Base-by-base conservation (phyloP, 2,888 invertebrate genomes). In the Drosophila picticornis region DNA sequence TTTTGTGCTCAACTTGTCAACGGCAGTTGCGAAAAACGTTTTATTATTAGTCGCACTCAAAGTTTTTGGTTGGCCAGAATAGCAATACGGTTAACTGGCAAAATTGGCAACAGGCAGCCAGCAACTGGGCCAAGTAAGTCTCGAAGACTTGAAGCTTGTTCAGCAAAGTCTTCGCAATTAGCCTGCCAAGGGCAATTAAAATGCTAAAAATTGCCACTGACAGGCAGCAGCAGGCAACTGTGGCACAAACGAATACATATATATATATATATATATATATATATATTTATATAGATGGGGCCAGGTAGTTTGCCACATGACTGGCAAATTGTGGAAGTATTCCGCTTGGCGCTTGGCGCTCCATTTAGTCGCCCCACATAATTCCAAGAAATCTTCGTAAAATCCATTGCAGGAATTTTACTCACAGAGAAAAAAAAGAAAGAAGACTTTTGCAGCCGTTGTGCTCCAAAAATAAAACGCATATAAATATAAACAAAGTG, bases 351-450 rank as follows among this genome's bases (percentile, higher is more conserved):
- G 38, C 50, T 73, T 70, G 43, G 25, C 70, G 84, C 86, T 81
- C 80, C 84, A 88, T 88, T 88, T 85, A 77, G 80, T 68, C 66
- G 77, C 72, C 65, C 74, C 80, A 80, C 81, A 81, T 81, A 86
- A 80, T 85, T 88, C 89, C 89, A 69, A 76, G 85, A 88, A 84
- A 72, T 59, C 46, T 69, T 59, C 68, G 19, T 32, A 59, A 64
- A 78, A 84, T 72, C 80, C 80, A 58, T 34, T 50, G 60, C 57
- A 48, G 36, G 43, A 56, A 46, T 36, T 40, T 51, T 25, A 29
- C 50, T 48, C 46, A 51, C 46, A 3, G n/a, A n/a, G 38, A 27
- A 36, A 34, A 31, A 53, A 32, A 53, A 34, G 25, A 5, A 13
- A 25, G 10, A 27, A 27, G 38, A 57, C 29, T 60, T 61, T 46